These are phyloP conservation scores for Manacus vitellinus DNA, from an alignment of 2,113 vertebrate genomes.

Conservation along the genomic window DNA sequence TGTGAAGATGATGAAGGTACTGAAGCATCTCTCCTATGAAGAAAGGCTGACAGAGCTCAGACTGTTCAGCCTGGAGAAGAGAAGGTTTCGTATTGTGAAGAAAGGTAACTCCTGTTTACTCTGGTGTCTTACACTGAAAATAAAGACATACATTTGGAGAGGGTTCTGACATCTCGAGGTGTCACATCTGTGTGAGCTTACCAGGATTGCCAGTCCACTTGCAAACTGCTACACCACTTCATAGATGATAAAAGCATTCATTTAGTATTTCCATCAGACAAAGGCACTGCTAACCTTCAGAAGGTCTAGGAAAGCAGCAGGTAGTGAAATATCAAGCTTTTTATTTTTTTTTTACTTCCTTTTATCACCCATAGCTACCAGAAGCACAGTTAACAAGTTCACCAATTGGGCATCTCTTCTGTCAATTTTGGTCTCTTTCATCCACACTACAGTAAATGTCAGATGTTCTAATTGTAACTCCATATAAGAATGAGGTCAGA, in stretches of 20 bases:
- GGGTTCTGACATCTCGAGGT: neutral
- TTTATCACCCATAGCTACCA: neutral
- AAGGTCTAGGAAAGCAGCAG: neutral
- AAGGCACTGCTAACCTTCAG: neutral
- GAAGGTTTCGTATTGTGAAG: neutral
- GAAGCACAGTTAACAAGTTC: neutral
- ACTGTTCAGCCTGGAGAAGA: neutral
- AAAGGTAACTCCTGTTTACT: neutral
- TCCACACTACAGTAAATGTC: neutral
- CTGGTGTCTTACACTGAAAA: neutral
- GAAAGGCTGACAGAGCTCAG: neutral
- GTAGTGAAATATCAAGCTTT: neutral
- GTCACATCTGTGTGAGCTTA: neutral
- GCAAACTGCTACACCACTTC: neutral
- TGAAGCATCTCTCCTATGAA: neutral
- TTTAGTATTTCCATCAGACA: neutral
- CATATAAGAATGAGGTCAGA: neutral
- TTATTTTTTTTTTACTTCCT: neutral
- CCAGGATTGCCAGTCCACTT: neutral
- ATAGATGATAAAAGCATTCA: neutral
- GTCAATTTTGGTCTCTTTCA: neutral
- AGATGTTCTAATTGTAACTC: neutral
- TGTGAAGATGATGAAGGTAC: neutral
- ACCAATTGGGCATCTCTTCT: accelerated
- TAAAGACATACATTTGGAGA: neutral